Evolutionary conservation across 1,140 invertebrate genomes (phyloP), one percentile per base, ranked within the genome.

Genomic region (Wasmannia auropunctata): DNA sequence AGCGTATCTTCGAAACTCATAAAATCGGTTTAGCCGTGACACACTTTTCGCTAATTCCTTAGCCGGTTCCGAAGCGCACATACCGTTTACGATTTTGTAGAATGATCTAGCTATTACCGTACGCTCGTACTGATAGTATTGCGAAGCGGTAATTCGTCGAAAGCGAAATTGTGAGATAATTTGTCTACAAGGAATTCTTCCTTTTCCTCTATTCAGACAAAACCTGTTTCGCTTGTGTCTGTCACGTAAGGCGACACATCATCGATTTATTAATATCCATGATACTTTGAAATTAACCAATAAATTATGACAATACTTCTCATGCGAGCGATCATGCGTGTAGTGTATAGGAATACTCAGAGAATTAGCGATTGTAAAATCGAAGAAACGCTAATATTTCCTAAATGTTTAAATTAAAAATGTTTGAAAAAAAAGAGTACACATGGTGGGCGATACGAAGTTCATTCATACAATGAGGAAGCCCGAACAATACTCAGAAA

Each of bases 11-110:
- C 85, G 63, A 60, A 70, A 65, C 62, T 90, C 88, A 54, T 90
- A 79, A 90, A 87, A 85, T 81, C 60, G 58, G 51, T 85, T 77
- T 87, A 85, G 77, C 89, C 89, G 49, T 90, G 89, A 90, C 89
- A 90, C 70, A 81, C 56, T 90, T 90, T 46, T n/a, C 6, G 28
- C 40, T 37, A 56, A 56, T 81, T 81, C 65, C 25, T 19, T 34
- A 67, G 34, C 19, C 49, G 25, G 49, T 54, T 80, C 22, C 63
- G 34, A 81, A 56, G 79, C 65, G 37, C 34, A 43, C 19, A 22
- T 34, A 28, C 40, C 60, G 40, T 79, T 79, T 49, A 34, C 60
- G 28, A 79, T 79, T 79, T 72, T 72, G 37, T 31, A 56, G 65
- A 70, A 56, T 72, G 22, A 70, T 81, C 65, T 56, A 70, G 51